Evolutionary conservation across 2,113 vertebrate genomes (phyloP), one percentile per base, ranked within the genome.

Genomic region (Junco hyemalis): DNA sequence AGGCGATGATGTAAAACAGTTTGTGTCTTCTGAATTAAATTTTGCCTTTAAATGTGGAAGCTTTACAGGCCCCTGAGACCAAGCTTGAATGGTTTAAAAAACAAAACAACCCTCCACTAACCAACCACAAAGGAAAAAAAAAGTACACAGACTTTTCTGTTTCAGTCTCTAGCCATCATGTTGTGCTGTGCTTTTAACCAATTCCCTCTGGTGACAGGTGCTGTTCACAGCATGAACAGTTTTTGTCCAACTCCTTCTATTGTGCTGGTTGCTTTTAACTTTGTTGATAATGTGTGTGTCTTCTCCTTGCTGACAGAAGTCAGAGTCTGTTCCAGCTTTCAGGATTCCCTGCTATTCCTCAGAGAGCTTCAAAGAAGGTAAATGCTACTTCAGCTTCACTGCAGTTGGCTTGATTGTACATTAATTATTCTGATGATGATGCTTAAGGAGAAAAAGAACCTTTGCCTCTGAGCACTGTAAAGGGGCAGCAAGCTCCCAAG

Each of bases 151-250:
- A 14, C 4, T 60, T 70, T 35, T 35, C 36, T 59, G 12, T 90
- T 82, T 81, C 25, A 31, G 8, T 72, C 25, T 26, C 57, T 15
- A 60, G 31, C 21, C 9, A 6, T 25, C 38, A n/a, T 23, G 21
- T 44, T 38, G 35, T 59, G 21, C 47, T 38, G n/a, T 59, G 66
- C 38, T 91, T 88, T 84, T 54, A 76, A 33, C 26, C 9, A 10
- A 29, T 11, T 83, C 13, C 36, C 21, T 78, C 64, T 48, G 26
- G 21, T 61, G 71, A 14, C 0, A 0, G 12, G 57, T 1, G 1
- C 11, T 92, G 33, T 24, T 83, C 19, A 31, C 38, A 47, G 21
- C 8, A 29, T 5, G 19, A 53, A 7, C 9, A 31, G 6, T 54
- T 70, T 70, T 48, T 59, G 15, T 71, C 53, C n/a, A 29, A 3